Evolutionary conservation across 1,140 invertebrate species (phyloP), one percentile per base, ranked within the genome.

Genomic region (Drosophila bocki): DNA sequence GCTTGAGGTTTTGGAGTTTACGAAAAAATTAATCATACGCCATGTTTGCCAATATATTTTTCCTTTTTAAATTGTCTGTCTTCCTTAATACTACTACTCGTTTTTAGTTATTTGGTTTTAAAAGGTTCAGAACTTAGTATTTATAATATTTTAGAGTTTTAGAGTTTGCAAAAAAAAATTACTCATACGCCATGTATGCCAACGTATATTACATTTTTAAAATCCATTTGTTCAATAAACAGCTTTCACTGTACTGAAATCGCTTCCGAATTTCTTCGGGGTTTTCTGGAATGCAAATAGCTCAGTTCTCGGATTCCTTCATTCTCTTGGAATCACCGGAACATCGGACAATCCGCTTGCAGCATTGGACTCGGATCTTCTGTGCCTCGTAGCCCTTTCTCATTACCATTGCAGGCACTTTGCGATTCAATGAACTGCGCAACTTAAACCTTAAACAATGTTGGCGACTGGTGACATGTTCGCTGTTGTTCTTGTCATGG

Each of bases 361-460:
- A 65, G 59, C 26, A 62, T 48, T 26, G 60, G 12, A 19, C 19
- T 53, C 44, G 51, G 7, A 62, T 17, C 37, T n/a, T 22, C 19
- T 68, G 44, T 47, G 35, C 19, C 39, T n/a, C 29, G 22, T 5
- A 48, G 32, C 39, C 26, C n/a, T 47, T 35, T 51, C 54, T 56
- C 70, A 64, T 64, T 76, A 56, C 51, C 70, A 64, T 64, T 75
- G 26, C 51, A 53, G 45, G 70, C 59, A 57, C 54, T 44, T 60
- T 76, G 41, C 39, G 37, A 60, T 77, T 76, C 74, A 76, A 70
- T 56, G 42, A 76, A 65, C 45, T 54, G 72, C 48, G 7, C 33
- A 48, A 68, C 44, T 78, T 70, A 70, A 77, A 78, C 44, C 37
- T 61, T 50, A 54, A 78, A 78, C 64, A 58, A 41, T 70, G 64